Conservation (phyloP, 2,797 vertebrate species). For the Siniperca obscura region DNA sequence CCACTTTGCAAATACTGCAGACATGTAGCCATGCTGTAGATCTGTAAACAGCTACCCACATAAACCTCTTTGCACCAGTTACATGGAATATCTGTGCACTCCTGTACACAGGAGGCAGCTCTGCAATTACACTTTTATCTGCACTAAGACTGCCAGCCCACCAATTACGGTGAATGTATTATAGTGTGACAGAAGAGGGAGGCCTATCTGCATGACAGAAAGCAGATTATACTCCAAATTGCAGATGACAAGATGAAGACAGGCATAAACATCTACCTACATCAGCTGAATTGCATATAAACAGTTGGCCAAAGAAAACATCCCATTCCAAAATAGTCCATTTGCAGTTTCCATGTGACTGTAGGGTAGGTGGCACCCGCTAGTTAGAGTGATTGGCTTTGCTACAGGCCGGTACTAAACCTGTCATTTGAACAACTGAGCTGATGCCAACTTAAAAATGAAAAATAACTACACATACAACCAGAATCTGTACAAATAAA, state of each 20-base stretch:
- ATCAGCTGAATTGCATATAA: constrained; percentile 6
- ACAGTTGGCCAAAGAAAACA: constrained; percentile 10
- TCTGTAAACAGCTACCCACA: constrained; percentile 6
- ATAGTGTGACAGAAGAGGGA: constrained; percentile 12
- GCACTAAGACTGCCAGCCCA: constrained; percentile 2
- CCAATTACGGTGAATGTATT: neutral
- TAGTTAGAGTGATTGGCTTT: constrained; percentile 35
- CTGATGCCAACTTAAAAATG: constrained; percentile 15
- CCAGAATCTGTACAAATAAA: neutral
- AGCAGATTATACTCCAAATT: constrained; percentile 21
- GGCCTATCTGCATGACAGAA: neutral
- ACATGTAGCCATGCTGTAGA: neutral
- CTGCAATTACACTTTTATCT: constrained; percentile 21
- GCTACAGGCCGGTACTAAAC: constrained; percentile 10
- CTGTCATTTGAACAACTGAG: constrained; percentile 16
- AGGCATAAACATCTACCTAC: constrained; percentile 20
- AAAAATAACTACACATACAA: constrained; percentile 4
- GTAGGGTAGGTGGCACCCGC: constrained; percentile 1
- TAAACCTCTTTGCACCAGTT: neutral
- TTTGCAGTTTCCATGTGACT: constrained; percentile 16
- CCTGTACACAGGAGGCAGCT: constrained; percentile 15
- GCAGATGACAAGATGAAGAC: constrained; percentile 13
- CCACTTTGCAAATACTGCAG: neutral
- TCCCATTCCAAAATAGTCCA: constrained; percentile 10
- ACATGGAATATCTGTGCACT: neutral